Conservation (phyloP, 2,113 vertebrate species). For the Bufo bufo region DNA sequence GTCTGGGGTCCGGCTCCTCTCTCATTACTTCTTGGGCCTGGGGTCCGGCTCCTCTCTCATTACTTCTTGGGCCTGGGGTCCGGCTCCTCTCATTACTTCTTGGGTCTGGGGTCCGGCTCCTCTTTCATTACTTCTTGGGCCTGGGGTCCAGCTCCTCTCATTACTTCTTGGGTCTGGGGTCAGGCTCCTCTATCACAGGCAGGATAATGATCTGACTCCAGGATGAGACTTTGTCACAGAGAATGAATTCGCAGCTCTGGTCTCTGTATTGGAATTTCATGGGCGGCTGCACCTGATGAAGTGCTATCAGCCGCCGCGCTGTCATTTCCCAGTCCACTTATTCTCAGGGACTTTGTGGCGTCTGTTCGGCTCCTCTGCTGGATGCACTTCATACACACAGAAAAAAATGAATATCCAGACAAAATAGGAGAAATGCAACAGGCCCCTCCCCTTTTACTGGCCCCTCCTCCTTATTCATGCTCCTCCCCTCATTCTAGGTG, state of each 20-base stretch:
- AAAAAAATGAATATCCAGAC: neutral
- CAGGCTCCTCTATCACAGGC: neutral
- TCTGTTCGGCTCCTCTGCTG: neutral
- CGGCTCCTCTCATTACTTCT: too few species aligned
- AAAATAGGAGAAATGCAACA: neutral
- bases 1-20: too few species aligned
- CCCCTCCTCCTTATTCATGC: neutral
- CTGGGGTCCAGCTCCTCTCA: neutral
- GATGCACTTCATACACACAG: neutral
- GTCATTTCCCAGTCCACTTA: slow-evolving; percentile 52
- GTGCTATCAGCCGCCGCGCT: slow-evolving; percentile 50
- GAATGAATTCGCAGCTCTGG: slow-evolving; percentile 52
- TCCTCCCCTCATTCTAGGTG: neutral
- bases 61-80: too few species aligned
- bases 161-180: neutral
- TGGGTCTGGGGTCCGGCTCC: too few species aligned
- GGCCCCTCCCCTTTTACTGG: neutral
- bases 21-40: neutral
- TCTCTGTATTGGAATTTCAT: slow-evolving; percentile 54
- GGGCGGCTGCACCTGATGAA: slow-evolving; percentile 55
- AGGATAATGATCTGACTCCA: neutral
- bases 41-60: neutral
- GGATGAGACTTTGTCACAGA: neutral
- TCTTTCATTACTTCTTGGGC: too few species aligned
- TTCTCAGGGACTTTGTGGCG: slow-evolving; percentile 37